Evolutionary conservation across 2,888 invertebrate genomes (phyloP).

Genomic region (Pristionchus mayeri): DNA sequence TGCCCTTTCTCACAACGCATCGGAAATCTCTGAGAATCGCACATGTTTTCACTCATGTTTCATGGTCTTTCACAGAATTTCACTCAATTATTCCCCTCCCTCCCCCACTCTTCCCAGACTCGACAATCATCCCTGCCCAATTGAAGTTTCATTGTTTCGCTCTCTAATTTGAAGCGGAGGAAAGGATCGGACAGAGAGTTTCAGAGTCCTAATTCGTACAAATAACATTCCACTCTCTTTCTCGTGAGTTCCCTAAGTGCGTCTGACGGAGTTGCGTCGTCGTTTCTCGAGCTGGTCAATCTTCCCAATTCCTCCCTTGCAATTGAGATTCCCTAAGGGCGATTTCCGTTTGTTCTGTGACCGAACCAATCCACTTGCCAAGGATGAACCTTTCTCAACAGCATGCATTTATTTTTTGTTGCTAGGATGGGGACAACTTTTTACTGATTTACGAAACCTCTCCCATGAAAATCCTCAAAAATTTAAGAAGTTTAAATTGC

Average conservation of each 20-base stretch:
- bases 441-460: too few relatives aligned
- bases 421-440: too few relatives aligned
- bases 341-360: neutral
- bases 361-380: neutral
- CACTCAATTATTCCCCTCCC: neutral
- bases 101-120: constrained; percentile 6
- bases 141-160: neutral
- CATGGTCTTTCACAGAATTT: neutral
- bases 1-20: too few relatives aligned
- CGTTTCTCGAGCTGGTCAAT: neutral
- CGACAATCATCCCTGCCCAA: neutral
- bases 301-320: neutral
- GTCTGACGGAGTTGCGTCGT: neutral
- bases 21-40: neutral
- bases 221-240: neutral
- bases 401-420: too few relatives aligned
- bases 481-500: too few relatives aligned
- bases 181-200: neutral
- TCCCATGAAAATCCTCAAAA: too few relatives aligned
- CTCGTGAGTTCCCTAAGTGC: constrained; percentile 26
- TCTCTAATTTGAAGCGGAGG: constrained; percentile 4
- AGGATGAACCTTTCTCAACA: too few relatives aligned
- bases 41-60: constrained; percentile 18
- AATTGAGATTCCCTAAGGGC: neutral
- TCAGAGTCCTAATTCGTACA: neutral